phyloP scores from a whole-genome alignment of 2,797 vertebrate genomes.

The Caiman crocodilus region DNA sequence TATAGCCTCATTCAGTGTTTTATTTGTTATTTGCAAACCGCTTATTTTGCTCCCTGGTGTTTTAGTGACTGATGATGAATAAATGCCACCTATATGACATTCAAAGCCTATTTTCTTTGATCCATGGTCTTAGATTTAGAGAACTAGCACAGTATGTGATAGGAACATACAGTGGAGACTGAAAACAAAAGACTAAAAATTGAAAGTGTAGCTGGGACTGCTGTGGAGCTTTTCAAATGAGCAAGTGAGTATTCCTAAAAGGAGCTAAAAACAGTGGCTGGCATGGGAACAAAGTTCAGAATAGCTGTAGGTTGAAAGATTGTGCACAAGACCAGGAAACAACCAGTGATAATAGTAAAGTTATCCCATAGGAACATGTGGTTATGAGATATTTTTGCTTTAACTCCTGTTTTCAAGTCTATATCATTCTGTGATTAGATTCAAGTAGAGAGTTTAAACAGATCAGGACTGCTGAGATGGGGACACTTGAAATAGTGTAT shows the following conservation, averaged over 20 bases:
- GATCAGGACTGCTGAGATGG: background rate
- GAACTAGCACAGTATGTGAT: conserved; percentile 14
- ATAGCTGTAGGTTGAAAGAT: conserved; percentile 36
- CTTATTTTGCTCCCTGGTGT: background rate
- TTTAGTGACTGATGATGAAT: background rate
- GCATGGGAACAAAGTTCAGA: conserved; percentile 59
- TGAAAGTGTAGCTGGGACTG: conserved; percentile 4
- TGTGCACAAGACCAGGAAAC: conserved; percentile 42
- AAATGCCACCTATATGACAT: background rate
- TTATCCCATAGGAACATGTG: background rate
- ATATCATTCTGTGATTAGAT: background rate
- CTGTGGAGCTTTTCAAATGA: conserved; percentile 30
- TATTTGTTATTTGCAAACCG: conserved; percentile 27
- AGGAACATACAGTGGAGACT: background rate
- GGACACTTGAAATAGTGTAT: background rate
- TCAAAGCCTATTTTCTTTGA: conserved; percentile 5
- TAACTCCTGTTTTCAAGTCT: conserved; percentile 12
- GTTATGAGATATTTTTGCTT: conserved; percentile 24
- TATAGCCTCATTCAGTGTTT: conserved; percentile 6
- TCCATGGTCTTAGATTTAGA: background rate
- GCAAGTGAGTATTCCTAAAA: conserved; percentile 35
- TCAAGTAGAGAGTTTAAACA: background rate
- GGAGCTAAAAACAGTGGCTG: conserved; percentile 57
- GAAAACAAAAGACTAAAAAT: conserved; percentile 45
- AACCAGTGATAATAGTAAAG: conserved; percentile 30